phyloP scores from a whole-genome alignment of 92 coral and sea anemone genomes.

The Desmophyllum pertusum region DNA sequence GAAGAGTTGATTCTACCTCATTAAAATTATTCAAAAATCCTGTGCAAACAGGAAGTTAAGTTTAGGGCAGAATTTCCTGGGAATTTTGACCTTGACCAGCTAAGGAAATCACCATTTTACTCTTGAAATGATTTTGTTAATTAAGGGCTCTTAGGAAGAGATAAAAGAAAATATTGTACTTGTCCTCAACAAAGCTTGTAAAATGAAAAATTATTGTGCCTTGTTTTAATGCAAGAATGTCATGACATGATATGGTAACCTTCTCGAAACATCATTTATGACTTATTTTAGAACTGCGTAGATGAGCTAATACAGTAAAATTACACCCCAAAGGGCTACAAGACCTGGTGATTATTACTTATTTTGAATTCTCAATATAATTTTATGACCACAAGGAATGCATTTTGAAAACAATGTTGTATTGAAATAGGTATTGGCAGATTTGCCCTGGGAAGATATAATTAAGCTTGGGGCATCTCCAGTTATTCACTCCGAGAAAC shows the following conservation, averaged over 20 bases:
- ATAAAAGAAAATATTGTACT: constrained; percentile 18
- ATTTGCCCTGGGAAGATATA: background rate
- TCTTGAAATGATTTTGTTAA: constrained; percentile 13
- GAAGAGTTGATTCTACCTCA: constrained; percentile 6
- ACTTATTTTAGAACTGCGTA: background rate
- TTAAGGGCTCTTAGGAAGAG: constrained; percentile 4
- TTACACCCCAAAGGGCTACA: background rate
- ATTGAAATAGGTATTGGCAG: constrained; percentile 16
- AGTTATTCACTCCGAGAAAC: constrained; percentile 1
- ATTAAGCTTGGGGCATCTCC: constrained; percentile 7
- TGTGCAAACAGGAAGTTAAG: background rate
- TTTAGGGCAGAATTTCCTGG: background rate
- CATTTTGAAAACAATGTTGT: constrained; percentile 5
- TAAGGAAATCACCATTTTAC: background rate
- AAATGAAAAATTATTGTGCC: constrained; percentile 9
- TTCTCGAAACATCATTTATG: too few relatives aligned
- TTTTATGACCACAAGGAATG: constrained; percentile 31
- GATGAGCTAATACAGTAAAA: background rate
- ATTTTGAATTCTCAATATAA: constrained; percentile 4
- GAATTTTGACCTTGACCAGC: background rate
- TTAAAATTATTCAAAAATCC: constrained; percentile 10
- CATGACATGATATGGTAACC: too few relatives aligned
- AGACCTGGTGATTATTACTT: background rate
- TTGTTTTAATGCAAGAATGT: constrained; percentile 16
- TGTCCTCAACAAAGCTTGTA: constrained; percentile 7